These are phyloP conservation scores for Podarcis raffonei DNA, from an alignment of 2,113 vertebrate genomes.

Conservation along the genomic window DNA sequence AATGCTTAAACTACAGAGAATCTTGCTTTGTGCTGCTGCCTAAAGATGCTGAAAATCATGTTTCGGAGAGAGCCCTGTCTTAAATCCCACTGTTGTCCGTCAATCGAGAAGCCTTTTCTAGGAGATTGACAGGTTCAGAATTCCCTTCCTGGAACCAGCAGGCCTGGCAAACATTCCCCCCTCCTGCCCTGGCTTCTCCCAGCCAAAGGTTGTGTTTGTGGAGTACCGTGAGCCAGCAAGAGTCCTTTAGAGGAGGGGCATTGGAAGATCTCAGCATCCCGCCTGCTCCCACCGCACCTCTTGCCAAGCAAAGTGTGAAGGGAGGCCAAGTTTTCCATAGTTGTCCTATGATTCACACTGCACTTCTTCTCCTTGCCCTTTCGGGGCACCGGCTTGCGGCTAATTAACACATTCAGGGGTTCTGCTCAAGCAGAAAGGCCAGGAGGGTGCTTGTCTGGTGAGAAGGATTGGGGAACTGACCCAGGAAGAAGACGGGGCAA, in stretches of 20 bases:
- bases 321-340: slow-evolving; percentile 41
- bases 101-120: neutral
- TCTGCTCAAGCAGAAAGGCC: slow-evolving; percentile 84
- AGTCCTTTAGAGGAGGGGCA: neutral
- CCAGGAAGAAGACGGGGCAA: neutral
- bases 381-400: slow-evolving; percentile 53
- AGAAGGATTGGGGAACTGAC: slow-evolving; percentile 73
- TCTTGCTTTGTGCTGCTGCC: slow-evolving; percentile 51
- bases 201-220: slow-evolving; percentile 2
- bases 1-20: neutral
- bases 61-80: slow-evolving; percentile 42
- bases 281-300: fast-evolving
- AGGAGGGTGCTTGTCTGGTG: slow-evolving; percentile 78
- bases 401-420: slow-evolving; percentile 87
- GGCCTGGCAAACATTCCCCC: neutral
- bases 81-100: slow-evolving; percentile 43
- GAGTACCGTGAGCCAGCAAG: neutral
- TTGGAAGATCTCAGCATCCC: neutral
- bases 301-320: fast-evolving
- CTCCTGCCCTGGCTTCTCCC: neutral
- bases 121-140: neutral
- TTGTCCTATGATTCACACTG: slow-evolving; percentile 59
- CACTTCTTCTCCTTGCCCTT: slow-evolving; percentile 31
- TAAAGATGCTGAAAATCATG: slow-evolving; percentile 48
- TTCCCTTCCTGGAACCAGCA: neutral